Base-by-base conservation (phyloP, 2,113 vertebrate genomes). In the Ploceus nigricollis region DNA sequence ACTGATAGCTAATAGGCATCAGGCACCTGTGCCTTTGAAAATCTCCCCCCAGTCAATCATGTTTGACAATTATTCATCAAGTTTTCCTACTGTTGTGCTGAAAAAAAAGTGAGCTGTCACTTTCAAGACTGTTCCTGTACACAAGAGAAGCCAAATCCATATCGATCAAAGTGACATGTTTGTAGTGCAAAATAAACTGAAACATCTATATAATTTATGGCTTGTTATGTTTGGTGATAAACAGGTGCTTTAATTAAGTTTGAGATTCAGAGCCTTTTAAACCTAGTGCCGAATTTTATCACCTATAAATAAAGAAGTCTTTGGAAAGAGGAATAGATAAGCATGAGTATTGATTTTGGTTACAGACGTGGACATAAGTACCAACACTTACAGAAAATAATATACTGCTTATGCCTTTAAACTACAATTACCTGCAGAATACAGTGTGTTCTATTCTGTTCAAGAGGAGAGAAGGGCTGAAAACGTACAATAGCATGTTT, bases 191-290 rank as follows among this genome's bases (percentile, higher is more conserved):
- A 97, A 95, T 97, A 97, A 97, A 97, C 87, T 14, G 81, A 97
- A 97, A 81, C 87, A 96, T 93, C 89, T 76, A 90, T 93, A 93
- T 96, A 97, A 97, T 96, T 94, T 97, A 98, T 96, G 71, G 37
- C 66, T 94, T 97, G 81, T 93, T 95, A 96, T 94, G 77, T 97
- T 97, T 79, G 80, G 78, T 96, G 88, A 95, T 97, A 97, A 98
- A 97, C 87, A 96, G 76, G 93, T 84, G 96, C 93, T 97, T 97
- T 97, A 98, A 97, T 97, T 98, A 97, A 94, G 81, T 94, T 95
- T 90, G 71, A 89, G 72, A 57, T 75, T 95, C 91, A 76, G 73
- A 91, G n/a, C 31, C 85, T 97, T 97, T 90, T 92, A 95, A 97
- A 94, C 60, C 15, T 84, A 73, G 58, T 83, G 48, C 44, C 5